Conservation (phyloP, 2,113 vertebrate species). For the Narcine bancroftii region DNA sequence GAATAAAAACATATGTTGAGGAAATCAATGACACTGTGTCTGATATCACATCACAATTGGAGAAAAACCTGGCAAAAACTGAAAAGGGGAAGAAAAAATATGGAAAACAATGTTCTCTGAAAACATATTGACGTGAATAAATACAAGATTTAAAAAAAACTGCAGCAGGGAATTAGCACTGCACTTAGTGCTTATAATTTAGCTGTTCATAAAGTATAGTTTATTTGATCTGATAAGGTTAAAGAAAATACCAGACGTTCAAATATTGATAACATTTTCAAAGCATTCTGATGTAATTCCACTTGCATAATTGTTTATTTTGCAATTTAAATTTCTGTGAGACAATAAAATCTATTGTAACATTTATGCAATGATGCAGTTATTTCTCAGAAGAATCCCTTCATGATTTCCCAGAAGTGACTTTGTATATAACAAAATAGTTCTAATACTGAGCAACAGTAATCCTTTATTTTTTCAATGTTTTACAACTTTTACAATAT, state of each 20-base stretch:
- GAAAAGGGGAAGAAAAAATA: slow-evolving; percentile 1
- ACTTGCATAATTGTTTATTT: slow-evolving; percentile 20
- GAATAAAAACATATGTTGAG: slow-evolving; percentile 46
- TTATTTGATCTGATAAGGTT: slow-evolving; percentile 9
- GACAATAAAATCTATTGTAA: slow-evolving; percentile 13
- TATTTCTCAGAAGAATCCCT: slow-evolving; percentile 31
- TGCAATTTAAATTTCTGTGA: slow-evolving; percentile 34
- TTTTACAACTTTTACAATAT: background rate
- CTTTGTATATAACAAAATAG: background rate
- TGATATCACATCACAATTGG: slow-evolving; percentile 55
- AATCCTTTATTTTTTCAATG: background rate
- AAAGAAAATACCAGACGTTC: slow-evolving; percentile 22
- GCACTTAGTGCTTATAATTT: background rate
- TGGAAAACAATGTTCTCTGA: background rate
- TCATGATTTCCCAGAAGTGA: slow-evolving; percentile 26
- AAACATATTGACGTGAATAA: background rate
- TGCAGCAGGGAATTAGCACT: background rate
- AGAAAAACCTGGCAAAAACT: slow-evolving; percentile 50
- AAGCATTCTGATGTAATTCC: slow-evolving; percentile 18
- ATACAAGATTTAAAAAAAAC: background rate
- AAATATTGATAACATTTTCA: slow-evolving; percentile 31
- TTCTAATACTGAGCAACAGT: background rate
- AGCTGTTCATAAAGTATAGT: background rate
- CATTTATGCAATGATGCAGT: slow-evolving; percentile 19
- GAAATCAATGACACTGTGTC: slow-evolving; percentile 57